Evolutionary conservation across 1,140 invertebrate species (phyloP).

Genomic region (Musca domestica): DNA sequence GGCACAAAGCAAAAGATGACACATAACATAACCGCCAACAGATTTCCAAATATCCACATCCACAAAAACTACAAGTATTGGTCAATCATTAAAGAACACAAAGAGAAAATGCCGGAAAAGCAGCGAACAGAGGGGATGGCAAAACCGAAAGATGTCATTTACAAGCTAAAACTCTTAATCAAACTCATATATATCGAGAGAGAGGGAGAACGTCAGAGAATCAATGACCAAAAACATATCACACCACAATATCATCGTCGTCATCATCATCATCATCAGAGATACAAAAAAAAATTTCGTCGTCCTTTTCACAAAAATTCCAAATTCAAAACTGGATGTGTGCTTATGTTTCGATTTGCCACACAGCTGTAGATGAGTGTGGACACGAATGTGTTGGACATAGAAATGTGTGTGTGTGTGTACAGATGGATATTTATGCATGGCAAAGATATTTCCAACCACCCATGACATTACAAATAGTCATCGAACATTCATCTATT

Average conservation of each 20-base stretch:
- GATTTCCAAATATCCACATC: too few relatives aligned
- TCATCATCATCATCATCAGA: conserved; percentile 1
- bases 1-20: too few relatives aligned
- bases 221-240: conserved; percentile 13
- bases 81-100: too few relatives aligned
- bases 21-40: too few relatives aligned
- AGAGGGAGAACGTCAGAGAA: too few relatives aligned
- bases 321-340: not conserved
- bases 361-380: not conserved
- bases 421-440: not conserved
- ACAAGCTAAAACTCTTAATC: conserved; percentile 22
- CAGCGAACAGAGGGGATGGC: not conserved
- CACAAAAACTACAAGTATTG: too few relatives aligned
- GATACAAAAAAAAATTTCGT: not conserved
- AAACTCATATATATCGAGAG: conserved; percentile 22
- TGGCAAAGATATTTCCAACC: conserved; percentile 14
- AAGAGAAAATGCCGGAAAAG: too few relatives aligned
- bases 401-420: not conserved
- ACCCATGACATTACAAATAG: conserved; percentile 22
- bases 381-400: not conserved
- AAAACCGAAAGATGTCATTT: conserved; percentile 13
- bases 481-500: not conserved
- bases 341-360: not conserved
- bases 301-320: not conserved
- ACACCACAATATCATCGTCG: too few relatives aligned